Percentiles rank a stretch among this genome's conserved stretches.
These are phyloP conservation scores for Arothron firmamentum DNA, from an alignment of 2,113 vertebrate species.

Conservation along the genomic window DNA sequence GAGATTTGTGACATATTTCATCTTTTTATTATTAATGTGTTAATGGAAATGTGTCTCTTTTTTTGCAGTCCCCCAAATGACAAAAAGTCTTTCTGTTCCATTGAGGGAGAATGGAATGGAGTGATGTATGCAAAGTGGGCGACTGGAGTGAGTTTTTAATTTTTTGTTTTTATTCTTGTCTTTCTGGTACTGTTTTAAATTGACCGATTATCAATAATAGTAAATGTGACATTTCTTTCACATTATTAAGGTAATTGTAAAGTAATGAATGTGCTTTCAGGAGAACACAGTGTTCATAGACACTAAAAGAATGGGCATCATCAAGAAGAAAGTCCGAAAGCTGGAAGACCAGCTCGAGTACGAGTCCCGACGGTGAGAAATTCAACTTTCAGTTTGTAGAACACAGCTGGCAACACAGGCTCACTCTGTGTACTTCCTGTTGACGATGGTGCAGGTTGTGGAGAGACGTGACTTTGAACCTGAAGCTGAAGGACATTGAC, in stretches of 20 bases:
- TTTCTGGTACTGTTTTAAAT: neutral
- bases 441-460: slow-evolving; percentile 78
- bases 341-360: slow-evolving; percentile 93
- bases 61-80: slow-evolving; percentile 86
- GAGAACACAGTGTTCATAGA: slow-evolving; percentile 94
- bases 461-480: slow-evolving; percentile 93
- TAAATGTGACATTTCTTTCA: neutral
- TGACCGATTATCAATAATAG: neutral
- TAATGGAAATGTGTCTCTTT: neutral
- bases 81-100: slow-evolving; percentile 94
- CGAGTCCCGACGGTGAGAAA: slow-evolving; percentile 90
- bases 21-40: neutral
- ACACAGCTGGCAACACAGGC: neutral
- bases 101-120: slow-evolving; percentile 99
- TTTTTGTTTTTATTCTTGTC: neutral
- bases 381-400: neutral
- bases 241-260: neutral
- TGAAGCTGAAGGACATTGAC: slow-evolving; percentile 94
- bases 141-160: slow-evolving; percentile 83
- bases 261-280: slow-evolving; percentile 59
- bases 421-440: neutral
- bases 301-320: slow-evolving; percentile 91
- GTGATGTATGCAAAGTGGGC: slow-evolving; percentile 93
- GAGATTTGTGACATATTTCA: neutral
- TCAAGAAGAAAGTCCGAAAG: slow-evolving; percentile 98